Evolutionary conservation across 2,888 invertebrate genomes (phyloP).

Genomic region (Eupithecia exiguata): DNA sequence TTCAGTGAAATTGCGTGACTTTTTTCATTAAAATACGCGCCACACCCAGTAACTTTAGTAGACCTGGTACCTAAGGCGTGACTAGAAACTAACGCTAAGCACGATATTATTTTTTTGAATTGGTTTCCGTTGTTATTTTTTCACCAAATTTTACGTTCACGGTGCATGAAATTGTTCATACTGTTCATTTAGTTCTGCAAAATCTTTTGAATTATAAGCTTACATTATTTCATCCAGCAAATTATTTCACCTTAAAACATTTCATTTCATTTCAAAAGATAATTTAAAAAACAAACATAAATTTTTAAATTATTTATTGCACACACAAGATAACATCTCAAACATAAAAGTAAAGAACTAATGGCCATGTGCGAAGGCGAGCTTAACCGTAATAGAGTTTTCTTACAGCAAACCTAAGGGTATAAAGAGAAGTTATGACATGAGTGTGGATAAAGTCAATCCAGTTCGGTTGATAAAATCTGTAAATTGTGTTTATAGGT

Average conservation of each 20-base stretch:
- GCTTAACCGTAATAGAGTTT: too few species aligned
- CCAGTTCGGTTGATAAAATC: background rate
- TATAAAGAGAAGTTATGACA: too few species aligned
- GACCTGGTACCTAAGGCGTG: slow-evolving; percentile 6
- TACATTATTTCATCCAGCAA: too few species aligned
- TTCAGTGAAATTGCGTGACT: slow-evolving; percentile 52
- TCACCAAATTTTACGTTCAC: slow-evolving; percentile 3
- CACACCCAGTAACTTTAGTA: slow-evolving; percentile 46
- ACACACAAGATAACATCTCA: too few species aligned
- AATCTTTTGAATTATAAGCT: background rate
- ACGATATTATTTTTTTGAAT: slow-evolving; percentile 24
- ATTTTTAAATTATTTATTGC: too few species aligned
- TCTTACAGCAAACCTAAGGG: too few species aligned
- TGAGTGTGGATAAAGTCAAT: too few species aligned
- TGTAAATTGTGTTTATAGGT: background rate
- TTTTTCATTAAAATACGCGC: slow-evolving; percentile 56
- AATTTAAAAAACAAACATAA: background rate
- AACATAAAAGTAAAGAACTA: too few species aligned
- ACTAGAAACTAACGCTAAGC: slow-evolving; percentile 23
- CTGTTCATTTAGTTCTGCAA: background rate
- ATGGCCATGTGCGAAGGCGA: too few species aligned
- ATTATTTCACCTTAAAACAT: too few species aligned
- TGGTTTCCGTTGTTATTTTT: slow-evolving; percentile 14
- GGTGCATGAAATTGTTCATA: background rate
- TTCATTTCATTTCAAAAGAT: too few species aligned